Percentiles rank a stretch among this genome's conserved stretches.
Conservation (phyloP, 92 coral and sea anemone species). For the Galaxea fascicularis region DNA sequence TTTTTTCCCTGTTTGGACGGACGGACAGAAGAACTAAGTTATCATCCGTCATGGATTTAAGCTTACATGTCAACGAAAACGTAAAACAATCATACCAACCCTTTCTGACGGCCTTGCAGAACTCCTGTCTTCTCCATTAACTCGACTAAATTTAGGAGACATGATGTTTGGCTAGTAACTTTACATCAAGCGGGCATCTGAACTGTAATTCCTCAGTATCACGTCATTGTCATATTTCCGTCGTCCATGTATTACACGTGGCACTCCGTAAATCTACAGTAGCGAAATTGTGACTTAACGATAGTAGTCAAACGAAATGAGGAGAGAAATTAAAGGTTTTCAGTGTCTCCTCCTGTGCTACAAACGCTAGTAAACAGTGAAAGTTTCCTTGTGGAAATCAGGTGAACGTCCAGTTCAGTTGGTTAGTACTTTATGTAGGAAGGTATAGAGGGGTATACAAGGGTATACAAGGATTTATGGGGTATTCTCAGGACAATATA, state of each 20-base stretch:
- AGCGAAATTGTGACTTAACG: neutral
- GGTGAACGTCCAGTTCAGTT: neutral
- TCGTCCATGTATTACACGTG: slow-evolving; percentile 26
- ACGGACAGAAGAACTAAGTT: too few species aligned
- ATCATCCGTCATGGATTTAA: too few species aligned
- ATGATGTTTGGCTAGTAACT: slow-evolving; percentile 17
- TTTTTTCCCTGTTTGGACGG: too few species aligned
- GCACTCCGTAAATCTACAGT: neutral
- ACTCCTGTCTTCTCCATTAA: slow-evolving; percentile 58
- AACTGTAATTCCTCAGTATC: neutral
- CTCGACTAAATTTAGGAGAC: slow-evolving; percentile 89
- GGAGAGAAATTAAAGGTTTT: neutral
- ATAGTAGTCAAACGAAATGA: neutral
- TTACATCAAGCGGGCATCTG: neutral
- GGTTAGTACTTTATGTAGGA: too few species aligned
- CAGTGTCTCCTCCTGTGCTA: neutral
- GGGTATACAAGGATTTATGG: too few species aligned
- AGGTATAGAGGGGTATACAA: too few species aligned
- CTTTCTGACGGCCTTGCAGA: slow-evolving; percentile 85
- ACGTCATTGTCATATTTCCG: neutral
- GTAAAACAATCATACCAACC: slow-evolving; percentile 53
- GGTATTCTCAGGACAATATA: too few species aligned
- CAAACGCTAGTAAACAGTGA: neutral
- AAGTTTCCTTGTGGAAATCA: neutral
- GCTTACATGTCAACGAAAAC: too few species aligned